Percentiles rank a stretch among this genome's conserved stretches.
These are phyloP conservation scores for Amia ocellicauda DNA, from an alignment of 2,113 vertebrate species.

Conservation along the genomic window DNA sequence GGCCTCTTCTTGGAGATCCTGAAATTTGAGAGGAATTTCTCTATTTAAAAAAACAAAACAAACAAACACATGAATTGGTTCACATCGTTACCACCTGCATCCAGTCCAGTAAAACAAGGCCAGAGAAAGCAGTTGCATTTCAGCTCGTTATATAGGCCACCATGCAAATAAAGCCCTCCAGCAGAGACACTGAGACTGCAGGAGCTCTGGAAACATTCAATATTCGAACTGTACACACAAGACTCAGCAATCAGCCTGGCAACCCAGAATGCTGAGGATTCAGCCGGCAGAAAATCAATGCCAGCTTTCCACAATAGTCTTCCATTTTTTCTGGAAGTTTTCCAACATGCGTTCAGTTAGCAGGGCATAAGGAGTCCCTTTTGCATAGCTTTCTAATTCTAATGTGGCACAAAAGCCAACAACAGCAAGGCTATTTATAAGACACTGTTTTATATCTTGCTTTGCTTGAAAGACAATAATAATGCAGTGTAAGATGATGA, in stretches of 20 bases:
- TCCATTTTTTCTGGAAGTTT: conserved; percentile 26
- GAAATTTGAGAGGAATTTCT: no score
- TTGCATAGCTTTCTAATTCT: conserved; percentile 9
- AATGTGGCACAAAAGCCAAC: conserved; percentile 11
- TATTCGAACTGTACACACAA: conserved; percentile 11
- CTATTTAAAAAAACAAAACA: no score
- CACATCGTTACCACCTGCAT: conserved; percentile 38
- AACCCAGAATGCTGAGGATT: conserved; percentile 19
- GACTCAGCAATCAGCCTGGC: background rate
- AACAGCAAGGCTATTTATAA: conserved; percentile 1
- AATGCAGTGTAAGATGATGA: background rate
- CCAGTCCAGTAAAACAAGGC: conserved; percentile 36
- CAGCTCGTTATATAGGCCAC: conserved; percentile 1
- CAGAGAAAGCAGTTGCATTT: conserved; percentile 7
- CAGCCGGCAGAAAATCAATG: conserved; percentile 15
- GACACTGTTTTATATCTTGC: background rate
- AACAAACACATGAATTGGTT: conserved; percentile 23
- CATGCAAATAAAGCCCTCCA: conserved; percentile 49
- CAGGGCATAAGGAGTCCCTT: background rate
- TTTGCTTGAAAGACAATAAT: background rate
- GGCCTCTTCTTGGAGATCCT: background rate
- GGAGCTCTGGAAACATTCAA: conserved; percentile 26
- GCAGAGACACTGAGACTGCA: conserved; percentile 31
- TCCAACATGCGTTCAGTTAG: conserved; percentile 23
- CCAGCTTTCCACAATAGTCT: conserved; percentile 21